Conservation (phyloP, 2,113 vertebrate genomes). For the Rhea americana region DNA sequence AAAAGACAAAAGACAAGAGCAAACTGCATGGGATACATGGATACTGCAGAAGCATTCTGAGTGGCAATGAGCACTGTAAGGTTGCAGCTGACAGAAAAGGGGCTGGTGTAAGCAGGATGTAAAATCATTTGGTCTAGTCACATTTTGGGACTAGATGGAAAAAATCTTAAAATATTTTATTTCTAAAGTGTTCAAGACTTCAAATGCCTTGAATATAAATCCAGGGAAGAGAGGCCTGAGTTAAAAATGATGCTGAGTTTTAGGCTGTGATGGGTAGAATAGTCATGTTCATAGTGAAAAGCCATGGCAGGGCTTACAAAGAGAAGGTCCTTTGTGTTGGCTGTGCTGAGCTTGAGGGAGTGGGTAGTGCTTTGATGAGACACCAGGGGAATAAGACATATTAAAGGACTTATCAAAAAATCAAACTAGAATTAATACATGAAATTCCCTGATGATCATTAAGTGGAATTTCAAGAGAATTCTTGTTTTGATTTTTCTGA, state of each 20-base stretch:
- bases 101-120: neutral
- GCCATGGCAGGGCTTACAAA: neutral
- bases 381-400: neutral
- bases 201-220: neutral
- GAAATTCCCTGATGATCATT: neutral
- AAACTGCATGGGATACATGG: neutral
- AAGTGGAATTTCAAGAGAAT: neutral
- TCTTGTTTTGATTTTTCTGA: slow-evolving; percentile 14
- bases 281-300: neutral
- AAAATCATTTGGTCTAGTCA: neutral
- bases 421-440: neutral
- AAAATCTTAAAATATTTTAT: neutral
- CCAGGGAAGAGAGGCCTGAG: neutral
- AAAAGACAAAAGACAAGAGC: neutral
- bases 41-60: neutral
- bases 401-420: neutral
- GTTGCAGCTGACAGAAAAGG: neutral
- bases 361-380: neutral
- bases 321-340: neutral
- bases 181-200: neutral
- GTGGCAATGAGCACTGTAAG: neutral
- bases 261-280: neutral
- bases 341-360: neutral
- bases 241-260: neutral
- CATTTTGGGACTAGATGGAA: neutral